Base-by-base conservation (phyloP, 2,888 invertebrate genomes). In the Cactoblastis cactorum region DNA sequence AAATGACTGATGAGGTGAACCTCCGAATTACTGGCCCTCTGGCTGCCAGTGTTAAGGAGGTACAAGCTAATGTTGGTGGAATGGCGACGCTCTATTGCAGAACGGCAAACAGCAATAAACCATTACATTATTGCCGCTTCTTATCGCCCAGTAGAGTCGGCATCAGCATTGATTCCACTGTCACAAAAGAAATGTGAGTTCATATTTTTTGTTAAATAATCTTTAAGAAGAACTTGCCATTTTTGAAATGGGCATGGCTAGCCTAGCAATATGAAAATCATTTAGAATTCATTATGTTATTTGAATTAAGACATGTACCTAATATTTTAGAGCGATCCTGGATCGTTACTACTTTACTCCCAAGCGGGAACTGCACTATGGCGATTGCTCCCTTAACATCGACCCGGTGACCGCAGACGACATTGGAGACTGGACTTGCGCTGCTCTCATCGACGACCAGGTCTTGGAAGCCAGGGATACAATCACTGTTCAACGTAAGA, bases 41-140 rank as follows among this genome's bases (percentile, higher is more conserved):
- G 4, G 84, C 88, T 1, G 86, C 88, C 0, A 66, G 73, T 49
- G 59, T 71, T 5, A 63, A 60, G 45, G 65, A 76, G 41, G 56
- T 86, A 1, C 53, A 46, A 0, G 69, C 63, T 0, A 50, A 17
- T 0, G 15, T 74, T 0, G 83, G 79, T 0, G 65, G 61, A 0
- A 54, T 64, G 8, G 64, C 71, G 0, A 81, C 79, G 0, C 53
- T 91, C 37, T 76, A 80, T 50, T 91, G 91, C 52, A 82, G 77
- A 41, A 83, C 84, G 0, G 75, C 89, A 0, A 86, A 83, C 58
- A 79, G 79, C 0, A 74, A 71, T 8, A 68, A 74, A 15, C 80
- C 88, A 0, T 59, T 91, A 45, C 76, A 84, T 8, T 91, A 91
- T 55, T 91, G 91, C 54, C 71, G 91, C 56, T 91, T 91, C 57